Conservation (phyloP, 1,140 invertebrate species). For the Drosophila teissieri region DNA sequence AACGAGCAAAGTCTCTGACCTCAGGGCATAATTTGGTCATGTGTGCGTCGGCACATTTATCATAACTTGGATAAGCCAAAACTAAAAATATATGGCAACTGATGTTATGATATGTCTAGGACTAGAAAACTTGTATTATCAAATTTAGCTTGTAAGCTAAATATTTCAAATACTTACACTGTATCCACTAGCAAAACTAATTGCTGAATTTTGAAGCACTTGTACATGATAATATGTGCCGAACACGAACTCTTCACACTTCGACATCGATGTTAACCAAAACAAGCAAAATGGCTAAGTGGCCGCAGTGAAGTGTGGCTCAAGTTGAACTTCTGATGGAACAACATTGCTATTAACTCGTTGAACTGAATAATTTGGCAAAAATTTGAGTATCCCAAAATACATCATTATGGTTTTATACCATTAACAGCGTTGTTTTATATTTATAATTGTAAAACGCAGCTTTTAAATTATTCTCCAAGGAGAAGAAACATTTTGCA, state of each 20-base stretch:
- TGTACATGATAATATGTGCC: conserved; percentile 42
- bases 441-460: too few relatives aligned
- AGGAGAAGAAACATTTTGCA: too few relatives aligned
- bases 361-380: conserved; percentile 1
- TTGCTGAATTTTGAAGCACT: conserved; percentile 2
- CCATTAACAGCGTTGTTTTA: too few relatives aligned
- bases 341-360: background rate
- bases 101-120: background rate
- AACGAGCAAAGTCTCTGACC: conserved; percentile 29
- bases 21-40: conserved; percentile 16
- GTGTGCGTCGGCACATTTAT: conserved; percentile 13
- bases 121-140: background rate
- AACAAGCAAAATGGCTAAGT: conserved; percentile 10
- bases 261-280: conserved; percentile 46
- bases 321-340: background rate
- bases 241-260: conserved; percentile 60
- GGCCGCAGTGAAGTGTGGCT: conserved; percentile 10
- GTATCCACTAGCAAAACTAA: background rate
- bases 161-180: background rate
- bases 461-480: too few relatives aligned
- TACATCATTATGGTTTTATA: too few relatives aligned
- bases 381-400: background rate
- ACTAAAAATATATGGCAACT: background rate
- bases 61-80: conserved; percentile 1
- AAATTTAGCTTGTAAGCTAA: background rate